Percentiles rank a stretch among this genome's conserved stretches.
phyloP scores from a whole-genome alignment of 2,113 vertebrate genomes.

The Leptosomus discolor region DNA sequence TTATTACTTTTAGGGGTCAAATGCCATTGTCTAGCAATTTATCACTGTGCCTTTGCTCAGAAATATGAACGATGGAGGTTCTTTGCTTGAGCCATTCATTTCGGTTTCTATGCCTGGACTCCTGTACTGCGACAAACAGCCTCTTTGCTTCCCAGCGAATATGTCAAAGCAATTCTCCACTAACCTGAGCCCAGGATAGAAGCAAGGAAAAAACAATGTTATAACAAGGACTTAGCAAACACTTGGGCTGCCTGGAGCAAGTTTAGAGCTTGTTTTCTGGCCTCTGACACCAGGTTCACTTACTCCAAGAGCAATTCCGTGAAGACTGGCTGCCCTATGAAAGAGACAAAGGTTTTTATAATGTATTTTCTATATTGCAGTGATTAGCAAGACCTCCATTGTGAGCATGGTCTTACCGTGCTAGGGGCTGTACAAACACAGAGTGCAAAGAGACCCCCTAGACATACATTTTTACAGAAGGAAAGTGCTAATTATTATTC shows the following conservation, averaged over 20 bases:
- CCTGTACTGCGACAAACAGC: neutral
- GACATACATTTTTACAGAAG: neutral
- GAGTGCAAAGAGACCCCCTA: neutral
- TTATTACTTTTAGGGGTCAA: neutral
- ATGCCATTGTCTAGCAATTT: neutral
- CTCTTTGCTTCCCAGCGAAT: neutral
- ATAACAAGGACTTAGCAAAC: neutral
- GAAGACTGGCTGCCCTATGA: neutral
- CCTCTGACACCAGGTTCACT: neutral
- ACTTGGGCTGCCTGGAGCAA: neutral
- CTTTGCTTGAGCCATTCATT: neutral
- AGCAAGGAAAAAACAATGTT: neutral
- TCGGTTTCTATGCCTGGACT: neutral
- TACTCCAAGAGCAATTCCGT: neutral
- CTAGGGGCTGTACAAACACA: neutral
- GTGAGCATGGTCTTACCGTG: accelerated
- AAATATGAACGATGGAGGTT: neutral
- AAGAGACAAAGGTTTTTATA: neutral
- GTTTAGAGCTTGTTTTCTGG: neutral
- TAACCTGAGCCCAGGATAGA: neutral
- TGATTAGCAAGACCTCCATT: accelerated
- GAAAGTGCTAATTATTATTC: neutral
- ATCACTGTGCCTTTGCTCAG: neutral
- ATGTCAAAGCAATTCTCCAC: neutral
- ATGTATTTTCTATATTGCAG: neutral